Evolutionary conservation across 2,888 invertebrate genomes (phyloP).

Genomic region (Anticlea derivata): DNA sequence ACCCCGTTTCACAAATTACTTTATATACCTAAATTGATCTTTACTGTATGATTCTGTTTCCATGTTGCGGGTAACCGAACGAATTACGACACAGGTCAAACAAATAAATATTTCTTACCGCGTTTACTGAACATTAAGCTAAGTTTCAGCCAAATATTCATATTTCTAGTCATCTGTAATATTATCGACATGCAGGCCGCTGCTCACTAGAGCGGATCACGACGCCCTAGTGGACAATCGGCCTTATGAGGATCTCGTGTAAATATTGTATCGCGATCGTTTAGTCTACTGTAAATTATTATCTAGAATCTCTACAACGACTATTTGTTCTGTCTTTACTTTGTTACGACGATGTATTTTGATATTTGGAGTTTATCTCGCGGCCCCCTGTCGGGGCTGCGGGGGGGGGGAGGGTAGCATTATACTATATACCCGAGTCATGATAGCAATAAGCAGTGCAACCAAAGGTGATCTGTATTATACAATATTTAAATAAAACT

Average conservation of each 20-base stretch:
- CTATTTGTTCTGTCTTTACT: constrained; percentile 61
- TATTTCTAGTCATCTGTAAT: constrained; percentile 43
- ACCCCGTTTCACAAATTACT: too few relatives aligned
- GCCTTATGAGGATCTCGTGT: constrained; percentile 38
- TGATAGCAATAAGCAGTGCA: constrained; percentile 69
- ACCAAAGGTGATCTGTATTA: constrained; percentile 58
- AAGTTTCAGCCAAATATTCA: constrained; percentile 48
- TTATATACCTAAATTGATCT: too few relatives aligned
- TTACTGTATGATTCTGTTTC: constrained; percentile 26
- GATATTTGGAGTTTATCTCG: constrained; percentile 69
- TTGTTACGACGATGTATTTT: constrained; percentile 67
- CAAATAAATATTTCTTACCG: constrained; percentile 46
- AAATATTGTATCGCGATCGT: constrained; percentile 42
- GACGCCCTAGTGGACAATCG: not conserved
- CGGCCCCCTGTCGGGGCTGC: not conserved
- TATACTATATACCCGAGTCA: constrained; percentile 37
- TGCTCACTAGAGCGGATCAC: not conserved
- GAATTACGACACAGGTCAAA: constrained; percentile 73
- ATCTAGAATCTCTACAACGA: constrained; percentile 61
- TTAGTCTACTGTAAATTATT: constrained; percentile 49
- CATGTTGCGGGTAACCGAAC: constrained; percentile 57
- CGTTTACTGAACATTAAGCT: constrained; percentile 20
- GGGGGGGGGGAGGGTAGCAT: constrained; percentile 22
- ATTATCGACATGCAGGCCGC: not conserved
- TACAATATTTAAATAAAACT: constrained; percentile 37